phyloP scores from a whole-genome alignment of 1,140 invertebrate species.

The Acromyrmex charruanus region DNA sequence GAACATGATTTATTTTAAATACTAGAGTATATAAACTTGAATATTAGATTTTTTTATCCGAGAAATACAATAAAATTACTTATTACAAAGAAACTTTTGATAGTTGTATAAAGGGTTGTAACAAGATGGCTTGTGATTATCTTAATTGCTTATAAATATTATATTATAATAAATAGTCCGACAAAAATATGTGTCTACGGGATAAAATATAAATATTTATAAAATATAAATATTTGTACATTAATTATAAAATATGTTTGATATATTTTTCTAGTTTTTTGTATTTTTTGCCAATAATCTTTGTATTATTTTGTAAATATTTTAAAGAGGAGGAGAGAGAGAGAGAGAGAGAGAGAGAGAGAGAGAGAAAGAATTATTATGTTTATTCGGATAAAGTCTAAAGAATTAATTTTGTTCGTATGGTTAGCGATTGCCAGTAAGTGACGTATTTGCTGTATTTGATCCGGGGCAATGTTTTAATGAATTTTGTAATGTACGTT shows the following conservation, averaged over 20 bases:
- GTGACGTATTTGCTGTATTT: constrained; percentile 21
- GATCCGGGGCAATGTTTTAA: constrained; percentile 42
- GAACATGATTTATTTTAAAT: too few relatives aligned
- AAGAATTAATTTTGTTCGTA: constrained; percentile 21
- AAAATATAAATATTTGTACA: not conserved
- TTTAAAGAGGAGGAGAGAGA: too few relatives aligned
- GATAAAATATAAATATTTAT: too few relatives aligned
- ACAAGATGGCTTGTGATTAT: not conserved
- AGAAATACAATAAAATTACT: too few relatives aligned
- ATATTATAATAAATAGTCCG: too few relatives aligned
- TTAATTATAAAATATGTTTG: not conserved
- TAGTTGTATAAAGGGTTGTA: not conserved
- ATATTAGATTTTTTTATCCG: too few relatives aligned
- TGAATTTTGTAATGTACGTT: constrained; percentile 59
- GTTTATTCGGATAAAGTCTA: not conserved
- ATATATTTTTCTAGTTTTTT: not conserved
- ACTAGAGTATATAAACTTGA: too few relatives aligned
- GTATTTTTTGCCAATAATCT: not conserved
- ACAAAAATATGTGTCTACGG: too few relatives aligned
- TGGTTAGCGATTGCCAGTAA: constrained; percentile 22
- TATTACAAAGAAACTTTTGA: not conserved
- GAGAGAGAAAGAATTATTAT: too few relatives aligned
- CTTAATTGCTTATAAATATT: too few relatives aligned
- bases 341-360: too few relatives aligned
- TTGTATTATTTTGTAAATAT: not conserved